Evolutionary conservation across 2,797 vertebrate genomes (phyloP).

Genomic region (Mionectes olivaceus): DNA sequence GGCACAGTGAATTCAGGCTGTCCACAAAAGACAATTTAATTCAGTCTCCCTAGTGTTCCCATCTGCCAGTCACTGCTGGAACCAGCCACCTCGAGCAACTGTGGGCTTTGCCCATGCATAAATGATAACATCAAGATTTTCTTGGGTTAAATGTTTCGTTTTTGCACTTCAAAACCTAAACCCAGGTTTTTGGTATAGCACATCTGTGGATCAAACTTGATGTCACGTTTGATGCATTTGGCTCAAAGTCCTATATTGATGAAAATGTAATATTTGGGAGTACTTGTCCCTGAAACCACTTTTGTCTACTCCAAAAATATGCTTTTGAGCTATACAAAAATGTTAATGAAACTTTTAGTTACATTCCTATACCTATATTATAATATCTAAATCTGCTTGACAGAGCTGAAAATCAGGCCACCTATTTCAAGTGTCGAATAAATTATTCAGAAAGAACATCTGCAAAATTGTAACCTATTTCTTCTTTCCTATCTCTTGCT

Average conservation of each 20-base stretch:
- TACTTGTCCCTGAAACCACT: background rate
- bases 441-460: conserved; percentile 8
- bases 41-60: rapidly evolving
- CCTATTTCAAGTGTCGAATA: background rate
- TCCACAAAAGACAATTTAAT: background rate
- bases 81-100: background rate
- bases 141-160: background rate
- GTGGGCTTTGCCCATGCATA: background rate
- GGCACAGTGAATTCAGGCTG: background rate
- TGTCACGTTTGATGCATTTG: rapidly evolving
- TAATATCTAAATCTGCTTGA: background rate
- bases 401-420: conserved; percentile 9
- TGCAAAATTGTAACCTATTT: conserved; percentile 26
- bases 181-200: background rate
- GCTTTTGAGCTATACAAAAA: background rate
- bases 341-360: background rate
- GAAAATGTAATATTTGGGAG: background rate
- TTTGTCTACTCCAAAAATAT: background rate
- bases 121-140: background rate
- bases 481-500: background rate
- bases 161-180: background rate
- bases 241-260: background rate
- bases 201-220: background rate
- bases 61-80: background rate
- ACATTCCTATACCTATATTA: background rate